Evolutionary conservation across 2,888 invertebrate genomes (phyloP).

Genomic region (Dendrolimus pini): DNA sequence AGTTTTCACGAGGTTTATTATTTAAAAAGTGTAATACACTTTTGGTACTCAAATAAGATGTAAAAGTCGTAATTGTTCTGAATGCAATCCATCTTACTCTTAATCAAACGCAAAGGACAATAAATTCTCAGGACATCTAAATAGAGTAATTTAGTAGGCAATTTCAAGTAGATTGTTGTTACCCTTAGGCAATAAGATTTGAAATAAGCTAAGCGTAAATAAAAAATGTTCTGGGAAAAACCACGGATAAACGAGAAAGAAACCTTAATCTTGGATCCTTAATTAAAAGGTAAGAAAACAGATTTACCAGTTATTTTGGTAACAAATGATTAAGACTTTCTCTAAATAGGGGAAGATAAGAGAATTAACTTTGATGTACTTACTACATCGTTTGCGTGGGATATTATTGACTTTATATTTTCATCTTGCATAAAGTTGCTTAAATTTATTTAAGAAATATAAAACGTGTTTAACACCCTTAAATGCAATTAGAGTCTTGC

Average conservation of each 20-base stretch:
- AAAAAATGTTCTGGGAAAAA: not conserved
- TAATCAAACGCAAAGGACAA: constrained; percentile 27
- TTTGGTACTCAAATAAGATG: not conserved
- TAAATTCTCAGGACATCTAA: constrained; percentile 28
- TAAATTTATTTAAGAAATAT: too few species aligned
- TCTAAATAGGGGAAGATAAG: too few species aligned
- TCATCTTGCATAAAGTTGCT: too few species aligned
- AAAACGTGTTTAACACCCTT: too few species aligned
- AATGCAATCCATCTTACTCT: constrained; percentile 17
- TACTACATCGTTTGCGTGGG: too few species aligned
- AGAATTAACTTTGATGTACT: too few species aligned
- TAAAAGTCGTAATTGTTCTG: not conserved
- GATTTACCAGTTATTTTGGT: too few species aligned
- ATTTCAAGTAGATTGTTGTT: constrained; percentile 18
- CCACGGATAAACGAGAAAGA: not conserved
- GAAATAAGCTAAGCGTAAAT: not conserved
- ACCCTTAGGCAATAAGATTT: constrained; percentile 2
- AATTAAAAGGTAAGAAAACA: not conserved
- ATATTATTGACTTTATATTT: too few species aligned
- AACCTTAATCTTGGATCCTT: not conserved
- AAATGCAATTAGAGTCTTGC: too few species aligned
- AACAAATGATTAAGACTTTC: too few species aligned
- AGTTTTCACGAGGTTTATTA: too few species aligned
- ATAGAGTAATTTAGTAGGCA: constrained; percentile 30
- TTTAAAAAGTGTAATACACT: too few species aligned